These are phyloP conservation scores for Argyrosomus japonicus DNA, from an alignment of 2,113 vertebrate species.

Conservation along the genomic window DNA sequence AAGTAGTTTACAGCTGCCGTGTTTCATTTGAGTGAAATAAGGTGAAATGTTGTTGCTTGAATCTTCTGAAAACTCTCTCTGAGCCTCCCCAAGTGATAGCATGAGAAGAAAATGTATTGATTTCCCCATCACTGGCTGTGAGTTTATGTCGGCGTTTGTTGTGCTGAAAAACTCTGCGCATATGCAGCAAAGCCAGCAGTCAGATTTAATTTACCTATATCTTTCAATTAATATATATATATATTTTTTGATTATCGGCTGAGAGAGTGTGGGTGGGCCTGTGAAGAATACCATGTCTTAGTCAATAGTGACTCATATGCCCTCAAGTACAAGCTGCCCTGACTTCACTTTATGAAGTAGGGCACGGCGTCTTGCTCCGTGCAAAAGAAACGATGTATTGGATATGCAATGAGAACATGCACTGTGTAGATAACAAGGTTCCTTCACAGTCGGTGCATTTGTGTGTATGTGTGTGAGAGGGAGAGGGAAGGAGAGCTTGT, in stretches of 20 bases:
- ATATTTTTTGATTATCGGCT: conserved; percentile 18
- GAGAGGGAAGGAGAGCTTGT: background rate
- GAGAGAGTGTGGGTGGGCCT: conserved; percentile 41
- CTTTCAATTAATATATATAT: conserved; percentile 9
- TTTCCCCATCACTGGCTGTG: conserved; percentile 6
- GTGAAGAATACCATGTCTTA: conserved; percentile 54
- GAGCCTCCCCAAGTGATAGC: conserved; percentile 22
- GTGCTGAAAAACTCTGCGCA: background rate
- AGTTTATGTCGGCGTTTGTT: conserved; percentile 19
- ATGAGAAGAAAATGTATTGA: conserved; percentile 20
- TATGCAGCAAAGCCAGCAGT: background rate
- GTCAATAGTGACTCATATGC: conserved; percentile 65
- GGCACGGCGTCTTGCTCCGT: conserved; percentile 52
- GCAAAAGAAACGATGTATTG: conserved; percentile 64
- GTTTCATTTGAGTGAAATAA: conserved; percentile 25
- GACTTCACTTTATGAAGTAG: conserved; percentile 65
- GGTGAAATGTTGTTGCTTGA: background rate
- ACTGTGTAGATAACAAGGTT: conserved; percentile 63
- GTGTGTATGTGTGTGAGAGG: background rate
- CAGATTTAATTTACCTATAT: conserved; percentile 2
- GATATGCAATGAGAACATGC: conserved; percentile 60
- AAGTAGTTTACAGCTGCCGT: conserved; percentile 40
- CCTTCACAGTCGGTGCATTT: conserved; percentile 50
- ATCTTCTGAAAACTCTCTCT: background rate
- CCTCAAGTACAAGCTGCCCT: conserved; percentile 48